Evolutionary conservation across 2,888 invertebrate species (phyloP).

Genomic region (Trimorus sp.): DNA sequence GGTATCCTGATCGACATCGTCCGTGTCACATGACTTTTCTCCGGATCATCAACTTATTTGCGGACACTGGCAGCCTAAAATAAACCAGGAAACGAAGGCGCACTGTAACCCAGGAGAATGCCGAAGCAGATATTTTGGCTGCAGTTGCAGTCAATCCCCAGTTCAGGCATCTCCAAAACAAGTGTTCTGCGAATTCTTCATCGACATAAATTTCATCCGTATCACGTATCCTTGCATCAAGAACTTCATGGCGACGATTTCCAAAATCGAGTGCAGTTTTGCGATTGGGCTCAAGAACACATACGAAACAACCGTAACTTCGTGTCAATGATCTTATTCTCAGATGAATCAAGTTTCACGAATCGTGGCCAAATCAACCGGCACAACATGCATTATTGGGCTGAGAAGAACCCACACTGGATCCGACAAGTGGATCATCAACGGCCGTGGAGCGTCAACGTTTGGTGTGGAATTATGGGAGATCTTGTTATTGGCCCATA

Average conservation of each 20-base stretch:
- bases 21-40: constrained; percentile 19
- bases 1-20: constrained; percentile 10
- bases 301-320: constrained; percentile 1
- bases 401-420: constrained; percentile 26
- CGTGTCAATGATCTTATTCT: constrained; percentile 21
- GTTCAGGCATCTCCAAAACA: constrained; percentile 3
- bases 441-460: constrained; percentile 20
- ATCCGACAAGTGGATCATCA: constrained; percentile 24
- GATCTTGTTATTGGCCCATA: constrained; percentile 12
- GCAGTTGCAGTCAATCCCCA: constrained; percentile 20
- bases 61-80: constrained; percentile 21
- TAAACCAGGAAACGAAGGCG: constrained; percentile 1
- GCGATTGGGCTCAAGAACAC: constrained; percentile 1
- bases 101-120: constrained; percentile 4
- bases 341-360: constrained; percentile 31
- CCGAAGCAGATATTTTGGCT: constrained; percentile 24
- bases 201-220: constrained; percentile 6
- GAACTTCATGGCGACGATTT: constrained; percentile 5
- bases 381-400: constrained; percentile 30
- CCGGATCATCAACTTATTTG: constrained; percentile 16
- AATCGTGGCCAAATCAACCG: constrained; percentile 35
- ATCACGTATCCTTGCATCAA: constrained; percentile 13
- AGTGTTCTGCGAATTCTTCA: constrained; percentile 2
- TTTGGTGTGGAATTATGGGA: constrained; percentile 20
- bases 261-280: constrained; percentile 6